Conservation (phyloP, 2,888 invertebrate genomes). For the Watsonalla cultraria region DNA sequence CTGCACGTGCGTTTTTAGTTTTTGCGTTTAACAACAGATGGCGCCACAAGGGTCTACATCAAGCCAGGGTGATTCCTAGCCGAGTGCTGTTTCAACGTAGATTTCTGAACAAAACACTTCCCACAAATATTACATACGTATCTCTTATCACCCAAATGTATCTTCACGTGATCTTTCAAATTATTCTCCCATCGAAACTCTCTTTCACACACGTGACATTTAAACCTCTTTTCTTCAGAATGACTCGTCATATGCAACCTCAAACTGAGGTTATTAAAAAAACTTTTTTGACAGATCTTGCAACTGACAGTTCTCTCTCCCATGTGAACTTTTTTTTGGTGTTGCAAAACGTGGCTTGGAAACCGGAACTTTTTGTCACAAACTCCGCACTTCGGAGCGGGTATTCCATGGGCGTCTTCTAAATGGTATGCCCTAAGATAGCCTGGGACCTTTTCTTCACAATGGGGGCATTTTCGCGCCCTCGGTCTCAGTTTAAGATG, state of each 20-base stretch:
- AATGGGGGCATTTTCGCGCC: conserved; percentile 41
- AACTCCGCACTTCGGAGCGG: conserved; percentile 45
- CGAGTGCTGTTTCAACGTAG: conserved; percentile 53
- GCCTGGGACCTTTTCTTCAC: conserved; percentile 36
- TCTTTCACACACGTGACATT: conserved; percentile 26
- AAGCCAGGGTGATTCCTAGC: conserved; percentile 40
- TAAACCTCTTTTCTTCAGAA: conserved; percentile 21
- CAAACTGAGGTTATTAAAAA: conserved; percentile 40
- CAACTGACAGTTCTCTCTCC: conserved; percentile 56
- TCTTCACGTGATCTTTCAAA: conserved; percentile 31
- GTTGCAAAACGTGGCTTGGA: conserved; percentile 38
- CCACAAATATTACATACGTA: conserved; percentile 56
- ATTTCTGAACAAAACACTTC: conserved; percentile 57
- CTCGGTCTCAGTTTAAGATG: conserved; percentile 42
- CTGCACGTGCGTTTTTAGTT: no score
- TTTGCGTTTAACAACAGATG: no score
- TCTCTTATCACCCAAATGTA: conserved; percentile 51
- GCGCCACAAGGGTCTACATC: not conserved
- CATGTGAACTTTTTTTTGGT: conserved; percentile 51
- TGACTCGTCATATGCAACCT: conserved; percentile 31
- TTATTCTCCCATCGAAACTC: conserved; percentile 34
- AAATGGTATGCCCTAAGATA: conserved; percentile 41
- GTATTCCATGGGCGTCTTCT: conserved; percentile 45
- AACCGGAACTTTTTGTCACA: conserved; percentile 50
- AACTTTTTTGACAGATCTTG: conserved; percentile 65